phyloP scores from a whole-genome alignment of 2,113 vertebrate species.

The Malurus melanocephalus region DNA sequence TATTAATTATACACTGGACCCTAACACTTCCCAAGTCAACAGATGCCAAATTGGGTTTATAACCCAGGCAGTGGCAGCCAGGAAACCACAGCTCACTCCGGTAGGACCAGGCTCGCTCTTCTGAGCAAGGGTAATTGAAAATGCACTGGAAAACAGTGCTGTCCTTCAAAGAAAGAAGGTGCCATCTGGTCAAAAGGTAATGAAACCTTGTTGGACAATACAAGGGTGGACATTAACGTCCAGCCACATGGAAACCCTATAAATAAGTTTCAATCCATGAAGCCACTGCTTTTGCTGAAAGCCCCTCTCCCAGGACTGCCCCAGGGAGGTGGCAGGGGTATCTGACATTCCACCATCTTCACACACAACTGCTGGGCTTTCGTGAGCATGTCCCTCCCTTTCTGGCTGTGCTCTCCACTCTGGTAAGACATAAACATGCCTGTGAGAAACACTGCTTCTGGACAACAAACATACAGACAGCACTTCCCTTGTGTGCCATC shows the following conservation, averaged over 20 bases:
- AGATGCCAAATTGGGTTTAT: slow-evolving; percentile 42
- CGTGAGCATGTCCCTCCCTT: not conserved
- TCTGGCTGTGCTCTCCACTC: not conserved
- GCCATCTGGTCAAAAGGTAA: not conserved
- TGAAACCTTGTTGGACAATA: not conserved
- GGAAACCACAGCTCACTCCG: not conserved
- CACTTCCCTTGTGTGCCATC: not conserved
- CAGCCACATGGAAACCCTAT: not conserved
- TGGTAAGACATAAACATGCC: fast-evolving
- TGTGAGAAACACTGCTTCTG: not conserved
- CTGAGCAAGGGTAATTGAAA: not conserved
- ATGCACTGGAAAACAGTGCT: not conserved
- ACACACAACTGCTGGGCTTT: not conserved
- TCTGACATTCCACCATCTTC: not conserved
- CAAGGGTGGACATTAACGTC: not conserved
- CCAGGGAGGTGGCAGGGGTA: not conserved
- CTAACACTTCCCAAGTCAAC: slow-evolving; percentile 39
- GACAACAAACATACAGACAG: not conserved
- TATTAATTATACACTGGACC: slow-evolving; percentile 42
- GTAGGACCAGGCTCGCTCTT: not conserved
- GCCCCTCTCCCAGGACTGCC: not conserved
- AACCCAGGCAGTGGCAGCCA: not conserved
- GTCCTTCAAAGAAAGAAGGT: not conserved
- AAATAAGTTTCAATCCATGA: not conserved
- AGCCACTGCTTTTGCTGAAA: not conserved